A percentile compares a stretch with the other conserved stretches of the same genome.
Evolutionary conservation across 2,888 invertebrate genomes (phyloP).

Genomic region (Atherix ibis): DNA sequence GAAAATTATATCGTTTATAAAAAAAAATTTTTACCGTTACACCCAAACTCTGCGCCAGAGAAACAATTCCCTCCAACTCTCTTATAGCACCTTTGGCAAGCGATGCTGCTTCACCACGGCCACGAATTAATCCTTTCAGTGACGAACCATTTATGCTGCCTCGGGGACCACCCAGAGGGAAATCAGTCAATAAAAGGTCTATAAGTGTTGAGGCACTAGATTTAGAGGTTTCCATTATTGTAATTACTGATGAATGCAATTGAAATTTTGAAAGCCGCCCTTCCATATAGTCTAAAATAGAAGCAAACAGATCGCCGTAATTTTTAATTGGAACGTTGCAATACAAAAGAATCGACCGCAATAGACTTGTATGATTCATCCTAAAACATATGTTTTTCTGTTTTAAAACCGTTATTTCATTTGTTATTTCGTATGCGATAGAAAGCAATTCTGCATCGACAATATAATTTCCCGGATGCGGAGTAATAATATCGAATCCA

Average conservation of each 20-base stretch:
- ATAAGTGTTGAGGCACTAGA: constrained; percentile 24
- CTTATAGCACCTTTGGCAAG: constrained; percentile 53
- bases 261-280: constrained; percentile 51
- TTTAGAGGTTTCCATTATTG: constrained; percentile 41
- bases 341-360: constrained; percentile 60
- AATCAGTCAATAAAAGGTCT: constrained; percentile 25
- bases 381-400: constrained; percentile 52
- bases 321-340: constrained; percentile 62
- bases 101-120: constrained; percentile 48
- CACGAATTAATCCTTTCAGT: constrained; percentile 43
- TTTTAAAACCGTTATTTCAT: constrained; percentile 46
- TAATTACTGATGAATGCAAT: constrained; percentile 49
- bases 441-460: constrained; percentile 75
- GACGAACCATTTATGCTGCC: constrained; percentile 24
- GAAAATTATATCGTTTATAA: neutral
- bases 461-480: constrained; percentile 54
- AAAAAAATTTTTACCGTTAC: constrained; percentile 43
- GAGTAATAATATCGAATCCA: constrained; percentile 83
- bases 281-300: constrained; percentile 30
- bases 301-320: constrained; percentile 29
- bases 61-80: constrained; percentile 58
- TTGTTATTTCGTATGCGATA: constrained; percentile 57
- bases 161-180: constrained; percentile 22
- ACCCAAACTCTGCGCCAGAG: constrained; percentile 55
- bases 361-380: constrained; percentile 62